These are phyloP conservation scores for Diadophis punctatus DNA, from an alignment of 2,113 vertebrate genomes.

Conservation along the genomic window DNA sequence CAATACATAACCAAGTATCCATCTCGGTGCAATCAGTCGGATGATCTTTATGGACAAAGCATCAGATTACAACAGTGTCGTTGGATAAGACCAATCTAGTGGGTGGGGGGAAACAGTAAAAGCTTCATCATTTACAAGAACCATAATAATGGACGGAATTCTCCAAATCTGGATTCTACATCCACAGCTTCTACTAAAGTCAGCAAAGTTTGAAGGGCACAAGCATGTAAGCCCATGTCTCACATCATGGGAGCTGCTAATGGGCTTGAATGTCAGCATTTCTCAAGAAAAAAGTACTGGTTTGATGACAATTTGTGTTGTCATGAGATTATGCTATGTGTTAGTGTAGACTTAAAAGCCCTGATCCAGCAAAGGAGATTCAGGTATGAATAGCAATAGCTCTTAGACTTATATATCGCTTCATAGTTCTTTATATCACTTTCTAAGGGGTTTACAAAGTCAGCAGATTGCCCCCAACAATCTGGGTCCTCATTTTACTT, in stretches of 20 bases:
- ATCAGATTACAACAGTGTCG: not conserved
- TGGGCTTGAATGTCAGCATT: not conserved
- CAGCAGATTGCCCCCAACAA: not conserved
- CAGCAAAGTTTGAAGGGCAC: not conserved
- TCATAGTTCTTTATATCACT: not conserved
- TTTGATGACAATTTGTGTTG: not conserved
- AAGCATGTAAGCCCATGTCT: not conserved
- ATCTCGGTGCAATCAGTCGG: not conserved
- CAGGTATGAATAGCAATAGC: not conserved
- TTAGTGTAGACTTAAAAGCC: not conserved
- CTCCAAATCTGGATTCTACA: not conserved
- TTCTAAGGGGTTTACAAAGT: not conserved
- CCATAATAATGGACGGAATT: not conserved
- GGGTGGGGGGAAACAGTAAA: not conserved
- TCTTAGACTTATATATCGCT: not conserved
- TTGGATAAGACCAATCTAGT: not conserved
- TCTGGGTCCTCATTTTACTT: not conserved
- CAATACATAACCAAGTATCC: not conserved
- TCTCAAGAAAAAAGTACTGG: not conserved
- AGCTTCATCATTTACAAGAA: not conserved
- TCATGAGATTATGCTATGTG: not conserved
- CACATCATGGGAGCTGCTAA: not conserved
- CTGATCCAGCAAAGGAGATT: not conserved
- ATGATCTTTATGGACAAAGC: not conserved
- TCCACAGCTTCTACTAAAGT: not conserved